Evolutionary conservation across 64 coral and sea anemone species (phyloP).

Genomic region (Astreopora myriophthalma): DNA sequence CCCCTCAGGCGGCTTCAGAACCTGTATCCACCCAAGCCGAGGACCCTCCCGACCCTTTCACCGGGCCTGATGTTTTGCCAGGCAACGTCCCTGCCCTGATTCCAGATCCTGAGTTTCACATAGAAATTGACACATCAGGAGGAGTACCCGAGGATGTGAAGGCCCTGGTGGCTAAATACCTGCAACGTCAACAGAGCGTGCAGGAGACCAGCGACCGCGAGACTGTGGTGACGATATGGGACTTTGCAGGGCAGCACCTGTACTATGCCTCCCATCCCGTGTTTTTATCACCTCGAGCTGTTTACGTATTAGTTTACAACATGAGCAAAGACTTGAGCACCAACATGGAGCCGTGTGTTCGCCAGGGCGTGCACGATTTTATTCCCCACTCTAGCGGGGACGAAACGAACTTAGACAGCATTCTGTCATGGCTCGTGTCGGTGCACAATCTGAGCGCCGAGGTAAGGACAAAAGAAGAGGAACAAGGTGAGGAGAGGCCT

Average conservation of each 20-base stretch:
- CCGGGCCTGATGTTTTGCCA: neutral
- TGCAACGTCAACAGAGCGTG: constrained; percentile 24
- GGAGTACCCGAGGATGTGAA: neutral
- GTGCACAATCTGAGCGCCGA: neutral
- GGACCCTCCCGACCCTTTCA: neutral
- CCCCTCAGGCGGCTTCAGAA: neutral
- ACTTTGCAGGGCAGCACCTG: neutral
- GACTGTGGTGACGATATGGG: neutral
- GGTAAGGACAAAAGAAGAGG: neutral
- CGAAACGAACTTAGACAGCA: neutral
- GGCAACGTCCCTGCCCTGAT: neutral
- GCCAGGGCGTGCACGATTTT: neutral
- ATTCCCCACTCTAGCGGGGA: neutral
- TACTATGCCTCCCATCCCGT: neutral
- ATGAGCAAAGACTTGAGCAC: neutral
- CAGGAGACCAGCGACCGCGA: constrained; percentile 31
- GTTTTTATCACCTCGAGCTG: neutral
- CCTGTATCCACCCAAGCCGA: neutral
- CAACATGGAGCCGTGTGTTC: neutral
- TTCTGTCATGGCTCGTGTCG: neutral
- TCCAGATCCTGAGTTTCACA: constrained; percentile 16
- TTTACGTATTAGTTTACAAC: neutral
- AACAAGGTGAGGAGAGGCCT: no score
- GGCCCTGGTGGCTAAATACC: neutral
- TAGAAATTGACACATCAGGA: constrained; percentile 29